A percentile compares a stretch with the other conserved stretches of the same genome.
These are phyloP conservation scores for Anthophora plumipes DNA, from an alignment of 2,888 invertebrate species.

Conservation along the genomic window DNA sequence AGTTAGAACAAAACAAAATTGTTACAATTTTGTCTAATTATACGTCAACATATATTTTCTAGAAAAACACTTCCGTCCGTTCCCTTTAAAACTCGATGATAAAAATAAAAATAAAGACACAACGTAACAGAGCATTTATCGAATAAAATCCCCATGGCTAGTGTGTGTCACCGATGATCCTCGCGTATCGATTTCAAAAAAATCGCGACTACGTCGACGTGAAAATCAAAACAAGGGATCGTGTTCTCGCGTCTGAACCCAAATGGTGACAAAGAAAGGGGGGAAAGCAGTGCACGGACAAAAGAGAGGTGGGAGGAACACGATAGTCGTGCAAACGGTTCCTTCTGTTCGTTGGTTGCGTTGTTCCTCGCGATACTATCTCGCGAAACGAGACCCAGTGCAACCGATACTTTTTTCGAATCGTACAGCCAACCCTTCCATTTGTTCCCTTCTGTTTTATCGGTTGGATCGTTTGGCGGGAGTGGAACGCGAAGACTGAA, in stretches of 20 bases:
- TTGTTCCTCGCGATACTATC: slow-evolving; percentile 62
- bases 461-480: slow-evolving; percentile 18
- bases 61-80: too few relatives aligned
- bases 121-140: too few relatives aligned
- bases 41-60: too few relatives aligned
- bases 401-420: slow-evolving; percentile 54
- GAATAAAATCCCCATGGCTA: too few relatives aligned
- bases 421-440: slow-evolving; percentile 32
- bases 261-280: background rate
- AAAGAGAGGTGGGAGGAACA: slow-evolving; percentile 1
- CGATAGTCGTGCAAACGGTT: slow-evolving; percentile 19
- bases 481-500: slow-evolving; percentile 50
- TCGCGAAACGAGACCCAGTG: slow-evolving; percentile 49
- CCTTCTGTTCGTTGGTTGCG: slow-evolving; percentile 39
- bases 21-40: too few relatives aligned
- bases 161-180: background rate
- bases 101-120: background rate
- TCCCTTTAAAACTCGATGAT: too few relatives aligned
- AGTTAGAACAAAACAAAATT: too few relatives aligned
- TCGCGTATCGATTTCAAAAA: background rate
- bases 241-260: slow-evolving; percentile 7
- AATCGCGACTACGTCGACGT: background rate
- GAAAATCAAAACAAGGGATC: slow-evolving; percentile 36
- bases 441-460: slow-evolving; percentile 48
- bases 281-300: background rate